phyloP scores from a whole-genome alignment of 2,888 invertebrate species.

The Eurytoma californica region DNA sequence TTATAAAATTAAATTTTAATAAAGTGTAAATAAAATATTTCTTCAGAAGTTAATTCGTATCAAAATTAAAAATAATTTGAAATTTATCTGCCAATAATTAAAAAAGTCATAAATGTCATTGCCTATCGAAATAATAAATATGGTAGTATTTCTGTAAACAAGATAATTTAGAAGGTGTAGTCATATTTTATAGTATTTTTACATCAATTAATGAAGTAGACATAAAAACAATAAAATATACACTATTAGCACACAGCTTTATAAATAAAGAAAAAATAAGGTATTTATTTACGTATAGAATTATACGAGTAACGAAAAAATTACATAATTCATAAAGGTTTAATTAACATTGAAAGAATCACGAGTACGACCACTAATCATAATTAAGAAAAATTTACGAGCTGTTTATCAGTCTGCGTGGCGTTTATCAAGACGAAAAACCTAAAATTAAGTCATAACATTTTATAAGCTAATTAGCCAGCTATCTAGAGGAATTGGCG shows the following conservation, averaged over 20 bases:
- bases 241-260: too few species aligned
- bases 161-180: conserved; percentile 27
- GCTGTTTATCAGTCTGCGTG: too few species aligned
- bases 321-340: too few species aligned
- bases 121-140: conserved; percentile 33
- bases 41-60: too few species aligned
- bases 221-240: too few species aligned
- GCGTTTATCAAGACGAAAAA: neutral
- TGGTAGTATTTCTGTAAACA: conserved; percentile 31
- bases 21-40: too few species aligned
- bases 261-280: neutral
- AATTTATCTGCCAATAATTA: conserved; percentile 20
- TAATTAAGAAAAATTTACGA: too few species aligned
- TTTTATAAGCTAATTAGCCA: conserved; percentile 47
- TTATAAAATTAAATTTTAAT: too few species aligned
- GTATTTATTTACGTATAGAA: neutral
- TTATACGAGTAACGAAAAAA: neutral
- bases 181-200: conserved; percentile 7
- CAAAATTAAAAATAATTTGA: neutral
- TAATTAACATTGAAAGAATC: too few species aligned
- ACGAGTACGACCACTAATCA: too few species aligned
- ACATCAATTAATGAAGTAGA: neutral
- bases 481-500: conserved; percentile 1
- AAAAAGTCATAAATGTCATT: conserved; percentile 2
- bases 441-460: conserved; percentile 41